These are phyloP conservation scores for Glossophaga mutica DNA, from an alignment of 2,797 vertebrate species.

Conservation along the genomic window DNA sequence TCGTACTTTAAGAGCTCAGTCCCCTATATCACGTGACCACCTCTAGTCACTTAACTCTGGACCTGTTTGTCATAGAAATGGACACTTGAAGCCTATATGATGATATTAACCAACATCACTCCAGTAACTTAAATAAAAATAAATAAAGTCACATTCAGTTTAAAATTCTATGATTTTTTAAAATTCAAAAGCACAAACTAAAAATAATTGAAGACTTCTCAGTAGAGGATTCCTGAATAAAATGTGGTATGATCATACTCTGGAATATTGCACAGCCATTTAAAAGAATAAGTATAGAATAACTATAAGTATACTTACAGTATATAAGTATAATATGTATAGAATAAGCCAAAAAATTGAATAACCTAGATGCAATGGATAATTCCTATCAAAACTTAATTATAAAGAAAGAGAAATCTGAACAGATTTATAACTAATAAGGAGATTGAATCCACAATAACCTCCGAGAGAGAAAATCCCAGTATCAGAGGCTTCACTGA, in stretches of 20 bases:
- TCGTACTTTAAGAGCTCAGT: neutral
- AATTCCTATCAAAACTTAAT: neutral
- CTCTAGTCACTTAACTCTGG: neutral
- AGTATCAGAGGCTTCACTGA: neutral
- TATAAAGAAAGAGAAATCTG: neutral
- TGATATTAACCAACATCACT: neutral
- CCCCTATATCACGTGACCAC: neutral
- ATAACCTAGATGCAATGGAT: neutral
- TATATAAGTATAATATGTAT: neutral
- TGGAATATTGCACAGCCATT: neutral
- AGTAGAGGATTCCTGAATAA: neutral
- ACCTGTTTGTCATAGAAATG: neutral
- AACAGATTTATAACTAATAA: neutral
- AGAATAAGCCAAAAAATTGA: neutral
- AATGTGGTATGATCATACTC: neutral
- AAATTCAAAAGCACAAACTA: neutral
- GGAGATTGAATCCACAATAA: neutral
- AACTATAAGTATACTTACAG: no score
- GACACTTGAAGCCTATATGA: neutral
- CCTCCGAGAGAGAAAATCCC: neutral
- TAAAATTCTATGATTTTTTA: neutral
- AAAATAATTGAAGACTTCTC: neutral
- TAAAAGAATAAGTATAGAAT: neutral
- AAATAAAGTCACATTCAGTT: neutral
- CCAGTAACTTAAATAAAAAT: neutral